Evolutionary conservation across 2,888 invertebrate species (phyloP).

Genomic region (Zaprionus lineosus): DNA sequence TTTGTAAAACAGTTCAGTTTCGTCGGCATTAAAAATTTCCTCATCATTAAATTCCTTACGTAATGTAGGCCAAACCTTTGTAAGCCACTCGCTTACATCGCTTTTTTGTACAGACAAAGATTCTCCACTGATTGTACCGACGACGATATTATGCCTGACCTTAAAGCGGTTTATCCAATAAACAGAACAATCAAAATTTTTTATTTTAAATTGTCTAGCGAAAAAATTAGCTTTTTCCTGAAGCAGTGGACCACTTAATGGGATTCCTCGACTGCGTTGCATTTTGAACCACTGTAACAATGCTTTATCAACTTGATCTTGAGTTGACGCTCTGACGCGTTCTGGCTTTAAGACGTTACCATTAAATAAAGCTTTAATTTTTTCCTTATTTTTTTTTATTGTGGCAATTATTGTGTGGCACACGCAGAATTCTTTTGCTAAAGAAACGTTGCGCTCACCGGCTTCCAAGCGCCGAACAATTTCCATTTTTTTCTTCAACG

Average conservation of each 20-base stretch:
- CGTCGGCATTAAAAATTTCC: conserved; percentile 12
- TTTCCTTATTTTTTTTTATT: conserved; percentile 21
- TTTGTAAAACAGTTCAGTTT: conserved; percentile 17
- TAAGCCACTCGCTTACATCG: conserved; percentile 16
- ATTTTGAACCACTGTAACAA: conserved; percentile 15
- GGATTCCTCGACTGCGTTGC: conserved; percentile 11
- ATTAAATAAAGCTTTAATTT: too few relatives aligned
- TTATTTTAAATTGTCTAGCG: conserved; percentile 19
- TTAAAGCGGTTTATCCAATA: conserved; percentile 27
- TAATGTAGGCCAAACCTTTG: conserved; percentile 17
- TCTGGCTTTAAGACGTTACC: too few relatives aligned
- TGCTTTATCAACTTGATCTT: conserved; percentile 23
- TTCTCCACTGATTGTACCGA: conserved; percentile 14
- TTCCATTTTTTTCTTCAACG: too few relatives aligned
- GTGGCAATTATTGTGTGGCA: conserved; percentile 25
- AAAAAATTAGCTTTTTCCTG: conserved; percentile 23
- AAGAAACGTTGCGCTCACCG: conserved; percentile 17
- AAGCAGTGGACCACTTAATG: conserved; percentile 4
- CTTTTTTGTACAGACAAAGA: conserved; percentile 11
- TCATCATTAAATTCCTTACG: conserved; percentile 18
- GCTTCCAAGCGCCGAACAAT: too few relatives aligned
- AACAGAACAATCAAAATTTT: conserved; percentile 17
- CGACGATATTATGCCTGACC: too few relatives aligned
- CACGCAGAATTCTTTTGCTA: conserved; percentile 24
- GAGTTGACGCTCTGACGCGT: conserved; percentile 7